These are phyloP conservation scores for Holacanthella duospinosa DNA, from an alignment of 2,888 invertebrate genomes.

Conservation along the genomic window DNA sequence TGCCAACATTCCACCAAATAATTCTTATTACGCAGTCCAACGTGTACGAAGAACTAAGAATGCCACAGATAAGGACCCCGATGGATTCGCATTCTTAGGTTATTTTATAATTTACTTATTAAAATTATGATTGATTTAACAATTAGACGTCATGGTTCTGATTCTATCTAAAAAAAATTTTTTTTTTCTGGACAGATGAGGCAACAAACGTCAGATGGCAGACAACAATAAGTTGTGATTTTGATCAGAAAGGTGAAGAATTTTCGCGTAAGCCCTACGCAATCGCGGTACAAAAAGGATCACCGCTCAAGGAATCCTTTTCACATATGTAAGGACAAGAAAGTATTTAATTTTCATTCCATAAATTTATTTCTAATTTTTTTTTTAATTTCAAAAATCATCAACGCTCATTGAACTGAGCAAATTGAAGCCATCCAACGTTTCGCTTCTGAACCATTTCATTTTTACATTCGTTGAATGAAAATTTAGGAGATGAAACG, in stretches of 20 bases:
- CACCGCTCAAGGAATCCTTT: slow-evolving; percentile 83
- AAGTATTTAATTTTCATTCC: neutral
- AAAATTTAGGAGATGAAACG: slow-evolving; percentile 84
- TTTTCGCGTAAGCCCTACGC: slow-evolving; percentile 96
- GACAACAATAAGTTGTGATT: slow-evolving; percentile 70
- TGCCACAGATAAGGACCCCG: slow-evolving; percentile 53
- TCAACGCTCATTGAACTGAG: neutral
- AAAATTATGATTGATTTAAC: too few species aligned
- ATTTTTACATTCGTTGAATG: slow-evolving; percentile 14
- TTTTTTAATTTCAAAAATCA: neutral
- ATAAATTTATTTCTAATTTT: too few species aligned
- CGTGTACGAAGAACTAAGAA: slow-evolving; percentile 50
- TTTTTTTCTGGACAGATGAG: slow-evolving; percentile 61
- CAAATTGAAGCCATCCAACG: neutral
- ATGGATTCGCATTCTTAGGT: slow-evolving; percentile 81
- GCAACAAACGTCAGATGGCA: slow-evolving; percentile 82
- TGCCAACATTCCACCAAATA: slow-evolving; percentile 67
- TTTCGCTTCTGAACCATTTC: neutral
- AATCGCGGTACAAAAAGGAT: slow-evolving; percentile 91
- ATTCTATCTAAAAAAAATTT: too few species aligned
- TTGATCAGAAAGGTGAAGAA: slow-evolving; percentile 68
- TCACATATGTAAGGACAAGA: slow-evolving; percentile 71
- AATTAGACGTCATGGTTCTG: too few species aligned
- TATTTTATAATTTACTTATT: too few species aligned
- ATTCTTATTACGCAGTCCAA: slow-evolving; percentile 65